Evolutionary conservation across 2,113 vertebrate genomes (phyloP).

Genomic region (Vulpes lagopus): DNA sequence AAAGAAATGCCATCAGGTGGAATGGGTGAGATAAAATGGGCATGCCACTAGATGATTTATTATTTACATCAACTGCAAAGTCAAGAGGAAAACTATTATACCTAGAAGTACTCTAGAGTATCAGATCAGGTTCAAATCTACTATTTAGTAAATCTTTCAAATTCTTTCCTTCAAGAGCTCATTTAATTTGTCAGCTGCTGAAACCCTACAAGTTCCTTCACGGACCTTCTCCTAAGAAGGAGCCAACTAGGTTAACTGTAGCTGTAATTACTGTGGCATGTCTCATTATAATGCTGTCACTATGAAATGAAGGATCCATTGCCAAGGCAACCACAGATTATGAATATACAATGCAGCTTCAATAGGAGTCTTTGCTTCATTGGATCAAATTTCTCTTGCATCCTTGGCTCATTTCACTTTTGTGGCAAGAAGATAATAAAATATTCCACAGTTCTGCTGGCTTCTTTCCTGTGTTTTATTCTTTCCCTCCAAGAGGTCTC

Average conservation of each 20-base stretch:
- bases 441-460: not conserved
- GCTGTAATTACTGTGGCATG: not conserved
- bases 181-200: not conserved
- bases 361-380: not conserved
- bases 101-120: not conserved
- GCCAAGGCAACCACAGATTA: not conserved
- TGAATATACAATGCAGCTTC: not conserved
- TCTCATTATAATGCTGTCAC: not conserved
- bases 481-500: not conserved
- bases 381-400: not conserved
- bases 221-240: not conserved
- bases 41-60: not conserved
- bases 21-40: not conserved
- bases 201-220: not conserved
- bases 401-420: not conserved
- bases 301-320: not conserved
- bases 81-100: not conserved
- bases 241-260: not conserved
- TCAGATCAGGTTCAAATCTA: not conserved
- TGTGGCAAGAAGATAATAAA: not conserved
- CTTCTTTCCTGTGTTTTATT: not conserved
- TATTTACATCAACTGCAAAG: not conserved
- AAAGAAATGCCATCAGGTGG: not conserved
- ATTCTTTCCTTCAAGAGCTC: not conserved
- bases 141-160: not conserved